Evolutionary conservation across 1,140 invertebrate genomes (phyloP).

Genomic region (Rhopalosiphum padi): DNA sequence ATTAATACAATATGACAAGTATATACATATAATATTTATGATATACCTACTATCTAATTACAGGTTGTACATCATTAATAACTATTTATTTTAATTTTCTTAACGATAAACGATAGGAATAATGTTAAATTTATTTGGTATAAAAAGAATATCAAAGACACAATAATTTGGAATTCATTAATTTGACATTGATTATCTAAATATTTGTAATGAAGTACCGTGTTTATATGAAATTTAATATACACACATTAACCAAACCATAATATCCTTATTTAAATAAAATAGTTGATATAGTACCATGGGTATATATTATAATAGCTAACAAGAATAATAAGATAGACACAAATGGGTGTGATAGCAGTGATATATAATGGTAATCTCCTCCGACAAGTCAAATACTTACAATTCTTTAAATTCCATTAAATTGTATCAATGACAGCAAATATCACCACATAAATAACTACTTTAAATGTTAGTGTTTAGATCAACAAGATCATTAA

Average conservation of each 20-base stretch:
- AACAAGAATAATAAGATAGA: neutral
- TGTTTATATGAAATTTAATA: neutral
- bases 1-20: neutral
- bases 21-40: too few relatives aligned
- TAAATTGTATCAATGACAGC: conserved; percentile 12
- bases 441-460: conserved; percentile 3
- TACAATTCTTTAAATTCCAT: conserved; percentile 24
- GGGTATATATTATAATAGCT: neutral
- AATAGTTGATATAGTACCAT: neutral
- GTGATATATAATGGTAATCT: neutral
- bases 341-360: neutral
- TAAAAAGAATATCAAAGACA: neutral
- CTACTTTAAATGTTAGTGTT: neutral
- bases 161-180: neutral
- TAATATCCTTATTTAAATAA: neutral
- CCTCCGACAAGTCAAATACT: neutral
- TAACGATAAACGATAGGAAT: neutral
- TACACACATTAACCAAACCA: neutral
- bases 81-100: neutral
- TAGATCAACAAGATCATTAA: conserved; percentile 24
- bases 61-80: neutral
- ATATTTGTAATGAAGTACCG: neutral
- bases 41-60: neutral
- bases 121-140: neutral
- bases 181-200: neutral